Percentiles rank a stretch among this genome's conserved stretches.
These are phyloP conservation scores for Onychostoma macrolepis DNA, from an alignment of 2,113 vertebrate species.

Conservation along the genomic window DNA sequence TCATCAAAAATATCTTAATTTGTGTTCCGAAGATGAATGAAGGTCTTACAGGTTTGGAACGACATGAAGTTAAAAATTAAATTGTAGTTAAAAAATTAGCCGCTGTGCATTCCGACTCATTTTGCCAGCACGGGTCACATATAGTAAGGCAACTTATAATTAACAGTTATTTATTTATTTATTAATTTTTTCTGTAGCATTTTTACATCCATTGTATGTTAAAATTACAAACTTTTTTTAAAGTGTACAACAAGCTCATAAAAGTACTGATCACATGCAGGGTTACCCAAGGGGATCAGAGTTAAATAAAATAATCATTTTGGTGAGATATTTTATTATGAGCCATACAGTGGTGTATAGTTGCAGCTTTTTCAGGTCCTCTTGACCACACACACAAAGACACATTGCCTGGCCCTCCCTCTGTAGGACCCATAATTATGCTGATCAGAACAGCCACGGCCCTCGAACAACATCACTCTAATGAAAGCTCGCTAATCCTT, in stretches of 20 bases:
- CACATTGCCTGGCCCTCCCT: constrained; percentile 49
- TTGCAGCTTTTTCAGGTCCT: constrained; percentile 18
- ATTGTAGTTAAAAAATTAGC: too few relatives aligned
- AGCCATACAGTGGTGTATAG: neutral
- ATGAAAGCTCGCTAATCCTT: constrained; percentile 82
- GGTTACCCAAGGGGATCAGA: neutral
- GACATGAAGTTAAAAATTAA: too few relatives aligned
- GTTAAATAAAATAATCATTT: neutral
- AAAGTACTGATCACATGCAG: neutral
- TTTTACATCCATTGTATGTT: neutral
- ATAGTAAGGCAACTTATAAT: too few relatives aligned
- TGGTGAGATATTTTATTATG: constrained; percentile 12
- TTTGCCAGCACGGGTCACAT: too few relatives aligned
- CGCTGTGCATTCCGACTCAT: too few relatives aligned
- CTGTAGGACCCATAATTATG: constrained; percentile 63
- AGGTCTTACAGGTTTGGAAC: too few relatives aligned
- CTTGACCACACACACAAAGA: constrained; percentile 67
- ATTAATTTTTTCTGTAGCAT: neutral
- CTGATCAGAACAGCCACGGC: constrained; percentile 75
- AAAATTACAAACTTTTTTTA: neutral
- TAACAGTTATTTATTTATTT: neutral
- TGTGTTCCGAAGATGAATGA: too few relatives aligned
- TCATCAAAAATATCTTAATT: too few relatives aligned
- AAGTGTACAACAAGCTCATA: neutral
- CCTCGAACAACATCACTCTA: constrained; percentile 81